These are phyloP conservation scores for Ethmia dodecea DNA, from an alignment of 2,888 invertebrate genomes.

Conservation along the genomic window DNA sequence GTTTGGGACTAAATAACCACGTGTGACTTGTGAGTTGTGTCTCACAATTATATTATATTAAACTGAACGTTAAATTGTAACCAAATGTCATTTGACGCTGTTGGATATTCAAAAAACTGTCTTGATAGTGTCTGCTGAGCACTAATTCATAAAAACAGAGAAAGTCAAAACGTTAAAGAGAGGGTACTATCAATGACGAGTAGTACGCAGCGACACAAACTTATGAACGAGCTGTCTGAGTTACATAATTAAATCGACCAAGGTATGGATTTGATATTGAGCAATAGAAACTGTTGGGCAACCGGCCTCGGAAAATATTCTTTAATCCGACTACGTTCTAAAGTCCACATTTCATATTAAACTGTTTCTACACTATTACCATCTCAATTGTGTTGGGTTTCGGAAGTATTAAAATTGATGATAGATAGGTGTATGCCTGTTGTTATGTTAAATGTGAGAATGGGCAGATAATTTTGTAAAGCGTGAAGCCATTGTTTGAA, in stretches of 20 bases:
- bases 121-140: too few relatives aligned
- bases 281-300: constrained; percentile 34
- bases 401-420: not conserved
- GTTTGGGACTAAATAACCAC: too few relatives aligned
- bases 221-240: constrained; percentile 21
- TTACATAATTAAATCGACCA: constrained; percentile 45
- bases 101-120: too few relatives aligned
- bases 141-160: too few relatives aligned
- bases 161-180: too few relatives aligned
- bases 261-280: constrained; percentile 27
- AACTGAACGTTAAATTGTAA: too few relatives aligned
- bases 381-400: constrained; percentile 4
- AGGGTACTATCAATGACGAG: too few relatives aligned
- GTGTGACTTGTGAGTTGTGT: too few relatives aligned
- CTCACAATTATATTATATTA: too few relatives aligned
- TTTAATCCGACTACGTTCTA: constrained; percentile 23
- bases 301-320: constrained; percentile 37
- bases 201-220: too few relatives aligned
- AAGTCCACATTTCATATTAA: constrained; percentile 19
- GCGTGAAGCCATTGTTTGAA: constrained; percentile 1
- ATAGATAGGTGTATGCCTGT: not conserved
- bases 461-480: constrained; percentile 5
- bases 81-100: too few relatives aligned
- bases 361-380: not conserved
- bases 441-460: constrained; percentile 4